These are phyloP conservation scores for Amiota mariae DNA, from an alignment of 2,888 invertebrate genomes.

Conservation along the genomic window DNA sequence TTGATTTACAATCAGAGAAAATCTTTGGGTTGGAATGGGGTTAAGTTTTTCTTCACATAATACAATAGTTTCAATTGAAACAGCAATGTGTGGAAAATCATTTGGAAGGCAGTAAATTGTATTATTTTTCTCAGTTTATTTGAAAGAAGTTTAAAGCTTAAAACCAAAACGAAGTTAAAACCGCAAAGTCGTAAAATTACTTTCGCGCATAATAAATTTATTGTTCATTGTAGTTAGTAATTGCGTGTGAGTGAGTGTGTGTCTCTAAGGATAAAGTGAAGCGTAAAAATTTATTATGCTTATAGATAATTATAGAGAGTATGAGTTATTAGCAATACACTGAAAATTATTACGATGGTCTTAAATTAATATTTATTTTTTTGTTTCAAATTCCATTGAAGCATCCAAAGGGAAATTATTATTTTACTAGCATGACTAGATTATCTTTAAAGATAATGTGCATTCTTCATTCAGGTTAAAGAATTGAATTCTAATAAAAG, in stretches of 20 bases:
- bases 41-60: no score
- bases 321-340: conserved; percentile 6
- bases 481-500: no score
- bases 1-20: conserved; percentile 47
- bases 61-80: no score
- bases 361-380: no score
- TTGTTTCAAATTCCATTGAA: no score
- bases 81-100: no score
- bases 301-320: conserved; percentile 43
- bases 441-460: no score
- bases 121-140: conserved; percentile 27
- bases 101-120: conserved; percentile 4
- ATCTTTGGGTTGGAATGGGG: no score
- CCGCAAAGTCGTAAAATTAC: conserved; percentile 72
- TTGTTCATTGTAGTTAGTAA: conserved; percentile 64
- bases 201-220: conserved; percentile 72
- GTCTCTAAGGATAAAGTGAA: conserved; percentile 54
- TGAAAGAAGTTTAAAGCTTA: conserved; percentile 5
- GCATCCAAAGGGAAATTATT: no score
- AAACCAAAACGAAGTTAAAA: conserved; percentile 58
- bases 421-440: no score
- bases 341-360: not conserved
- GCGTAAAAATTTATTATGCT: conserved; percentile 72
- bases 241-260: conserved; percentile 40
- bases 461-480: no score